phyloP scores from a whole-genome alignment of 1,140 invertebrate species.

The Capitella teleta region DNA sequence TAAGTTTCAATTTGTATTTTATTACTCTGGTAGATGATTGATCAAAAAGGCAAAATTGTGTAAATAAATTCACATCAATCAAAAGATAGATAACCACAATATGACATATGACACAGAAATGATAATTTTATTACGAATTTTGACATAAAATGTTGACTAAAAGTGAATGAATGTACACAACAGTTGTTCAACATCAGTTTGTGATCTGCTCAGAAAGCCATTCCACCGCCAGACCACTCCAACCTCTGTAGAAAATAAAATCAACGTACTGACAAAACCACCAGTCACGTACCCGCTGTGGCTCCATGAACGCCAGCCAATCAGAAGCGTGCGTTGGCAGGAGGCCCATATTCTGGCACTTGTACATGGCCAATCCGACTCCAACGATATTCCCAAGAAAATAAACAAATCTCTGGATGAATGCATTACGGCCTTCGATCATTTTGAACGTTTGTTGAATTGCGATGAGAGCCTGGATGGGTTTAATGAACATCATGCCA shows the following conservation, averaged over 20 bases:
- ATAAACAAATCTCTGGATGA: constrained; percentile 83
- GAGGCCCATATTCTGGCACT: constrained; percentile 97
- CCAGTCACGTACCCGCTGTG: constrained; percentile 47
- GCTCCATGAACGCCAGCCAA: constrained; percentile 95
- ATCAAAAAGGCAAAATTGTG: too few species aligned
- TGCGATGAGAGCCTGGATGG: constrained; percentile 86
- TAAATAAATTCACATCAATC: too few species aligned
- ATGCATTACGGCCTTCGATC: constrained; percentile 83
- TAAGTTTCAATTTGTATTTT: too few species aligned
- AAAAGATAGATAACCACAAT: too few species aligned
- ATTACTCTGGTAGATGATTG: too few species aligned
- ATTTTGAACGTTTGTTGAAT: constrained; percentile 85
- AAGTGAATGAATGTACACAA: too few species aligned
- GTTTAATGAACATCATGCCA: constrained; percentile 91
- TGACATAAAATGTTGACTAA: too few species aligned
- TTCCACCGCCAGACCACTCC: constrained; percentile 77
- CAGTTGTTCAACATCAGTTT: too few species aligned
- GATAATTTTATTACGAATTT: too few species aligned
- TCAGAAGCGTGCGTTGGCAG: constrained; percentile 95
- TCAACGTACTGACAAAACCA: background rate
- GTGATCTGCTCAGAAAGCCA: constrained; percentile 50
- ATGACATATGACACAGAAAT: too few species aligned
- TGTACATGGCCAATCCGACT: constrained; percentile 86
- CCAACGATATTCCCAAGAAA: constrained; percentile 89
- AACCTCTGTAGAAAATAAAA: constrained; percentile 50